Evolutionary conservation across 1,140 invertebrate species (phyloP).

Genomic region (Drosophila dunni): DNA sequence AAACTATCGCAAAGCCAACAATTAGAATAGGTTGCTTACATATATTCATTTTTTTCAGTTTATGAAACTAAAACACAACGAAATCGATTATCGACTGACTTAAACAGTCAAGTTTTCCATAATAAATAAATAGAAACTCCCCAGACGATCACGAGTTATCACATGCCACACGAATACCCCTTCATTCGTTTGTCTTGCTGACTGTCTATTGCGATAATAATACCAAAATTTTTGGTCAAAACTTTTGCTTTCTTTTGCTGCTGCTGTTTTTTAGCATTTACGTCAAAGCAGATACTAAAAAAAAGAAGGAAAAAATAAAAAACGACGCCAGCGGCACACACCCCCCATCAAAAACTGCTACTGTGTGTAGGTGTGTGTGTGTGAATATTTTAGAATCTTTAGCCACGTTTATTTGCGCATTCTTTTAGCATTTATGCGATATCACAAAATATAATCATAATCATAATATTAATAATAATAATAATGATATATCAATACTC

Average conservation of each 20-base stretch:
- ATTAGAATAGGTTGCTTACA: too few relatives aligned
- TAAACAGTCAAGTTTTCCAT: too few relatives aligned
- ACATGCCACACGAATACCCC: background rate
- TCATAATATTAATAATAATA: slow-evolving; percentile 13
- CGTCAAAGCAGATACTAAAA: slow-evolving; percentile 30
- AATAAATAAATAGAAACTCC: background rate
- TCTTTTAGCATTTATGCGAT: slow-evolving; percentile 36
- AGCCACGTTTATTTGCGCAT: slow-evolving; percentile 43
- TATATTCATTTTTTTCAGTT: too few relatives aligned
- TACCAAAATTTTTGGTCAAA: background rate
- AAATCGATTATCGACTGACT: too few relatives aligned
- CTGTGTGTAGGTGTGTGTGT: background rate
- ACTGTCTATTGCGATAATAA: background rate
- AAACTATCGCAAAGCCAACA: background rate
- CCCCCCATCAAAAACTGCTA: slow-evolving; percentile 18
- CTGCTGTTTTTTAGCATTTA: slow-evolving; percentile 21
- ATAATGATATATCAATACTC: slow-evolving; percentile 37
- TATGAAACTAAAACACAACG: too few relatives aligned
- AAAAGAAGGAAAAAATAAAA: slow-evolving; percentile 10
- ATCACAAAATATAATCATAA: slow-evolving; percentile 1
- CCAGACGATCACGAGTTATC: background rate
- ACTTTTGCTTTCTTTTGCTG: slow-evolving; percentile 29
- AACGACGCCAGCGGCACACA: slow-evolving; percentile 33
- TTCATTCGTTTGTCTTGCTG: background rate
- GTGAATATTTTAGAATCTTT: slow-evolving; percentile 17